Evolutionary conservation across 2,888 invertebrate genomes (phyloP).

Genomic region (Drosophila silvestris): DNA sequence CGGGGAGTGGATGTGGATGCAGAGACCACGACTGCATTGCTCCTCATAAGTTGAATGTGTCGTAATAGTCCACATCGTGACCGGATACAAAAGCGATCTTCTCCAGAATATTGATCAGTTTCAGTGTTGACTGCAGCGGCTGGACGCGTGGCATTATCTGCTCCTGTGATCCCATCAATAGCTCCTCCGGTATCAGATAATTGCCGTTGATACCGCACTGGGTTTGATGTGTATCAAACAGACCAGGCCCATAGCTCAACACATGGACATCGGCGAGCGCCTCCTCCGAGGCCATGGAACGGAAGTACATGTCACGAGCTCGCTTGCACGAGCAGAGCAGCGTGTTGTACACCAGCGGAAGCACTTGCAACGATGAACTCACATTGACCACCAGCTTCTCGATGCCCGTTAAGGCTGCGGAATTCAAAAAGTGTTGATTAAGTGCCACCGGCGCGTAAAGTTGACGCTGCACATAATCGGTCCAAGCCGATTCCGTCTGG

Average conservation of each 20-base stretch:
- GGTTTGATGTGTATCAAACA: conserved; percentile 69
- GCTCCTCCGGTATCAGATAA: conserved; percentile 58
- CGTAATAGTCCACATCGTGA: conserved; percentile 83
- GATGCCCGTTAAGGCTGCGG: conserved; percentile 36
- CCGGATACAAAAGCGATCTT: conserved; percentile 82
- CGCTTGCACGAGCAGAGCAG: conserved; percentile 81
- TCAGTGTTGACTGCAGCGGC: conserved; percentile 74
- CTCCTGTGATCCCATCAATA: conserved; percentile 51
- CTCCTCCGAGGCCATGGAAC: conserved; percentile 80
- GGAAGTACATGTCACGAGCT: conserved; percentile 84
- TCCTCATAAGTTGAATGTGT: conserved; percentile 82
- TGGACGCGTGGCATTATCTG: conserved; percentile 62
- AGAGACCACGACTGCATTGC: conserved; percentile 62
- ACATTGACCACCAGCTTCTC: conserved; percentile 80
- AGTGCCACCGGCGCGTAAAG: conserved; percentile 77
- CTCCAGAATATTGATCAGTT: conserved; percentile 82
- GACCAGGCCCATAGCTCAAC: conserved; percentile 81
- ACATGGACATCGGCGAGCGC: conserved; percentile 64
- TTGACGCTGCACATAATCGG: conserved; percentile 71
- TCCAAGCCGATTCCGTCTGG: conserved; percentile 69
- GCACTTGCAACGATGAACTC: conserved; percentile 75
- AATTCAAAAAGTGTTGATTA: conserved; percentile 77
- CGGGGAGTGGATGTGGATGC: conserved; percentile 27
- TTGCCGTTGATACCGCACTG: conserved; percentile 80
- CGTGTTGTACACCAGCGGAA: conserved; percentile 74